Evolutionary conservation across 2,113 vertebrate genomes (phyloP), one percentile per base, ranked within the genome.

Genomic region (Corvus moneduloides): DNA sequence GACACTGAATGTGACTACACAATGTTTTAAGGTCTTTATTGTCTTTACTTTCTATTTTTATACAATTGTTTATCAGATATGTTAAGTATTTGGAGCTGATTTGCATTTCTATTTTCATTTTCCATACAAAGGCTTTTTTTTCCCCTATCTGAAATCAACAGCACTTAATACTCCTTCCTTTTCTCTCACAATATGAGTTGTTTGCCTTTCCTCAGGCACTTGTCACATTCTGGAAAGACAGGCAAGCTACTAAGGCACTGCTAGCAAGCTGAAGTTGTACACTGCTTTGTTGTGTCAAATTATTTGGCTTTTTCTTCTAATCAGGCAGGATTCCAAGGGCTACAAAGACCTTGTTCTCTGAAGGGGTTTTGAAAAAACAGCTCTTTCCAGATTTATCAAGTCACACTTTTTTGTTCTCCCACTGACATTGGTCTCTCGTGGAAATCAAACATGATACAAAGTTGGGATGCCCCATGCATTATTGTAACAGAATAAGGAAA

Each of bases 71-170:
- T 97, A 96, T 97, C 93, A 91, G 96, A 82, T 95, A 94, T 96
- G 94, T 87, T 96, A 97, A 97, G 92, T 85, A 95, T 95, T 87
- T 94, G 84, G 80, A 90, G 55, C 85, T 95, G 54, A 96, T 96
- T 96, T 97, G 85, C 92, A 96, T 97, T 95, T 90, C 91, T 94
- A 43, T 92, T 93, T 97, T 94, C 76, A 92, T 93, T 96, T 95
- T 61, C 32, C 49, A 80, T 23, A 55, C 85, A 96, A 92, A 90
- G 26, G 28, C 8, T 58, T 51, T 49, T 48, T 22, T 13, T 1
- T 1, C 1, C 7, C 32, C 22, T 14, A 39, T 23, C 41, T 0
- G 2, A 94, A 90, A 96, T 64, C 90, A 96, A 76, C 66, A 82
- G 23, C 75, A 59, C 69, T 93, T 87, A 92, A 84, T 91, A 49